phyloP scores from a whole-genome alignment of 2,888 invertebrate species.

The Meloe dianella region DNA sequence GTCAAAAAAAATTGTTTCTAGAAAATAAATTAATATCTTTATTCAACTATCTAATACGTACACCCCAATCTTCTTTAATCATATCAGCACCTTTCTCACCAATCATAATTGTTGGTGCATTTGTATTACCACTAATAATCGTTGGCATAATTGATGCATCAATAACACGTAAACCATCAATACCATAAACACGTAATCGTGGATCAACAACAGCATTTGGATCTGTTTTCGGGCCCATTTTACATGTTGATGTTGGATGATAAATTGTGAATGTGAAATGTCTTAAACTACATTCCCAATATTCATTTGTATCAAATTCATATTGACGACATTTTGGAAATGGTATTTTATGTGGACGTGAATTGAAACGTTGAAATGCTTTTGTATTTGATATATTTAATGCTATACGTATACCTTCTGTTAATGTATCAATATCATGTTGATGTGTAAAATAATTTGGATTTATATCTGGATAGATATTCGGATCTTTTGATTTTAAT shows the following conservation, averaged over 20 bases:
- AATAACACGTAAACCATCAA: constrained; percentile 60
- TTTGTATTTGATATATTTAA: constrained; percentile 63
- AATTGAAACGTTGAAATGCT: constrained; percentile 54
- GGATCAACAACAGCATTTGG: constrained; percentile 63
- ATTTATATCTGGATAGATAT: constrained; percentile 67
- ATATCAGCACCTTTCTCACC: constrained; percentile 42
- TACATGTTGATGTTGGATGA: constrained; percentile 62
- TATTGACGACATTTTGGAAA: constrained; percentile 59
- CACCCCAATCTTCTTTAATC: constrained; percentile 16
- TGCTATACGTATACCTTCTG: constrained; percentile 67
- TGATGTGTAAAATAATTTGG: constrained; percentile 79
- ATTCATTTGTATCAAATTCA: constrained; percentile 58
- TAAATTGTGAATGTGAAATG: constrained; percentile 57
- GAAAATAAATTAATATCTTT: no score
- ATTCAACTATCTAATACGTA: no score
- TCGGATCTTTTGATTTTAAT: constrained; percentile 64
- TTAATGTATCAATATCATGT: constrained; percentile 62
- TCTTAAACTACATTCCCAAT: constrained; percentile 60
- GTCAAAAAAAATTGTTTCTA: no score
- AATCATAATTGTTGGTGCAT: constrained; percentile 62
- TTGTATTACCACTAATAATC: constrained; percentile 56
- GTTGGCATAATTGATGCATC: constrained; percentile 54
- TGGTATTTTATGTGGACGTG: constrained; percentile 78
- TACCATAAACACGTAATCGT: constrained; percentile 60
- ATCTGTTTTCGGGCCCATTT: constrained; percentile 62